phyloP scores from a whole-genome alignment of 2,113 vertebrate genomes.

The Polypterus bichir region DNA sequence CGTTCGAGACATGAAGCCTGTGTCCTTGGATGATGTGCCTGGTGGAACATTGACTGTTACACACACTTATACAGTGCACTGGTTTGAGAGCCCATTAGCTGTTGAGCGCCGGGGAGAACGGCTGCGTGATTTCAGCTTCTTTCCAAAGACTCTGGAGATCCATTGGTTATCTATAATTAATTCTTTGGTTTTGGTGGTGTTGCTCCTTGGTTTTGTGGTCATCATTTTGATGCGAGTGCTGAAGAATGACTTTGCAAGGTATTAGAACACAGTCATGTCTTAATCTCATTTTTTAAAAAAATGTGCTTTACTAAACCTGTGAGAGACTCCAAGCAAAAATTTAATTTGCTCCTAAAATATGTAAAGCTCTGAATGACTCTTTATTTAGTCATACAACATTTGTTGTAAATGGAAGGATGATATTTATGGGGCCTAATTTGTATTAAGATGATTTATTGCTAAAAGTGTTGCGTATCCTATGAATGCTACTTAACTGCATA shows the following conservation, averaged over 20 bases:
- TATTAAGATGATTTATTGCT: too few relatives aligned
- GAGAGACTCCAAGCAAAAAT: background rate
- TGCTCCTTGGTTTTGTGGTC: conserved; percentile 79
- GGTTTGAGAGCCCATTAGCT: conserved; percentile 61
- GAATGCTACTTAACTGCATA: too few relatives aligned
- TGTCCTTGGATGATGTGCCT: conserved; percentile 64
- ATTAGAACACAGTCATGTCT: background rate
- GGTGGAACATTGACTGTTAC: conserved; percentile 44
- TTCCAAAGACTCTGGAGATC: conserved; percentile 81
- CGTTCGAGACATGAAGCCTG: conserved; percentile 72
- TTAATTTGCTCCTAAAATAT: background rate
- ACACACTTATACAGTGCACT: conserved; percentile 75
- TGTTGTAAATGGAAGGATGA: too few relatives aligned
- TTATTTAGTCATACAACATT: too few relatives aligned
- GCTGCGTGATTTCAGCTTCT: conserved; percentile 66
- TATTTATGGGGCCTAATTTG: too few relatives aligned
- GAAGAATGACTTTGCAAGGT: conserved; percentile 78
- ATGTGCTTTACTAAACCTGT: background rate
- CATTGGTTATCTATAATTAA: conserved; percentile 89
- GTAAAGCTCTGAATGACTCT: background rate
- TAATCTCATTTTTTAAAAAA: background rate
- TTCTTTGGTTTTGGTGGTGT: conserved; percentile 80
- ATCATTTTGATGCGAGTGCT: conserved; percentile 88
- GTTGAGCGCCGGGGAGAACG: conserved; percentile 56
- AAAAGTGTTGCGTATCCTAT: too few relatives aligned